A percentile compares a stretch with the other conserved stretches of the same genome.
Evolutionary conservation across 2,113 vertebrate genomes (phyloP).

Genomic region (Triplophysa tibetana): DNA sequence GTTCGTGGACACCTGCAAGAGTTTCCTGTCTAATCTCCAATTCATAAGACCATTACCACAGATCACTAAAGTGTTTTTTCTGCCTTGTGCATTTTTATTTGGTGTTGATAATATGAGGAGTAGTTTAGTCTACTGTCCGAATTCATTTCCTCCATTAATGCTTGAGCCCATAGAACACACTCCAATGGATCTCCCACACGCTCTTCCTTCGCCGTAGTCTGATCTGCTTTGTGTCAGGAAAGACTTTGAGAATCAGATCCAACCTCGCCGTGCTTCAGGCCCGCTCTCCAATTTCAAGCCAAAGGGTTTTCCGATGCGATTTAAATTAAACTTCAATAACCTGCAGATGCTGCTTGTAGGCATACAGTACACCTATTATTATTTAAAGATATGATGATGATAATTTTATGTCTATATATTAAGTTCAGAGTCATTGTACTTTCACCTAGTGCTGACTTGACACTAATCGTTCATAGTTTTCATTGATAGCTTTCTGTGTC

Average conservation of each 20-base stretch:
- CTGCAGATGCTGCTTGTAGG: background rate
- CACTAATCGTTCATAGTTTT: background rate
- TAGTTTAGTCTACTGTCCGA: conserved; percentile 26
- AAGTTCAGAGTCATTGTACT: background rate
- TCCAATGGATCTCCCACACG: background rate
- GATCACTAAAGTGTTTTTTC: no score
- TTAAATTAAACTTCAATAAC: background rate
- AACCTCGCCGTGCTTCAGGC: background rate
- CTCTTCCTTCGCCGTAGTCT: background rate
- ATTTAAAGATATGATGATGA: no score
- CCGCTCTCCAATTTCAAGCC: background rate
- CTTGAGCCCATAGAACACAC: background rate
- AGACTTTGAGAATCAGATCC: background rate
- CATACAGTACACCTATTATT: no score
- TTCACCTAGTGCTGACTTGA: background rate
- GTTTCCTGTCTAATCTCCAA: background rate
- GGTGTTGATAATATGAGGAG: background rate
- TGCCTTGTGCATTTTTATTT: conserved; percentile 7
- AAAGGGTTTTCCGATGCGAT: background rate
- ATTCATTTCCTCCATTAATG: conserved; percentile 16
- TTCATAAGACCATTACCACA: background rate
- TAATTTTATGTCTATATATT: background rate
- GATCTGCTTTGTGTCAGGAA: conserved; percentile 13
- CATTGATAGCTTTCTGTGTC: background rate
- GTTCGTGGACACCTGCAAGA: conserved; percentile 3